Percentiles rank a stretch among this genome's conserved stretches.
Evolutionary conservation across 2,113 vertebrate species (phyloP).

Genomic region (Antennarius striatus): DNA sequence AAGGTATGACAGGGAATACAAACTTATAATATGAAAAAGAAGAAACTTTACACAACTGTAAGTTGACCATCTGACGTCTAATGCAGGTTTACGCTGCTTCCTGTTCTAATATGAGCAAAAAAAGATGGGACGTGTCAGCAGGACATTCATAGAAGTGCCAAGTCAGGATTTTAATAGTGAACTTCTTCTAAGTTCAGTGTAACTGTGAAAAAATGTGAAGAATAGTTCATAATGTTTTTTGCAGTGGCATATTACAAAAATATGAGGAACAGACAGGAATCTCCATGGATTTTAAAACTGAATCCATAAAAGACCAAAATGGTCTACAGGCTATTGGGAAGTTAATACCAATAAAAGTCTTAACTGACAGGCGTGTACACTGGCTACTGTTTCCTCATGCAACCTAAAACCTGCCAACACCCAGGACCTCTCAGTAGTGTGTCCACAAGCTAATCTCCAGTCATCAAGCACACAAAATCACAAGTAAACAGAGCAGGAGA

Average conservation of each 20-base stretch:
- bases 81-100: not conserved
- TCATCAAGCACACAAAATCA: slow-evolving; percentile 30
- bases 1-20: too few relatives aligned
- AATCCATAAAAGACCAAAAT: too few relatives aligned
- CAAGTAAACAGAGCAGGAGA: slow-evolving; percentile 41
- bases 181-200: too few relatives aligned
- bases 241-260: too few relatives aligned
- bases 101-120: not conserved
- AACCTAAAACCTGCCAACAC: slow-evolving; percentile 15
- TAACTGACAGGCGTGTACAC: slow-evolving; percentile 11
- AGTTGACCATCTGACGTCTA: not conserved
- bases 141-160: slow-evolving; percentile 3
- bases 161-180: slow-evolving; percentile 11
- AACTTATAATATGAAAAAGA: too few relatives aligned
- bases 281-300: too few relatives aligned
- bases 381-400: slow-evolving; percentile 46
- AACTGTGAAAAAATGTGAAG: too few relatives aligned
- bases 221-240: too few relatives aligned
- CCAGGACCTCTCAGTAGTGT: slow-evolving; percentile 9
- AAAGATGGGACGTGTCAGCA: not conserved
- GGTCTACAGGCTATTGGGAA: not conserved
- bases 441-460: slow-evolving; percentile 39
- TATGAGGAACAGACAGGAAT: too few relatives aligned
- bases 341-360: not conserved
- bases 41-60: not conserved